Percentiles rank a stretch among this genome's conserved stretches.
phyloP scores from a whole-genome alignment of 64 coral and sea anemone species.

The Montipora cactus region DNA sequence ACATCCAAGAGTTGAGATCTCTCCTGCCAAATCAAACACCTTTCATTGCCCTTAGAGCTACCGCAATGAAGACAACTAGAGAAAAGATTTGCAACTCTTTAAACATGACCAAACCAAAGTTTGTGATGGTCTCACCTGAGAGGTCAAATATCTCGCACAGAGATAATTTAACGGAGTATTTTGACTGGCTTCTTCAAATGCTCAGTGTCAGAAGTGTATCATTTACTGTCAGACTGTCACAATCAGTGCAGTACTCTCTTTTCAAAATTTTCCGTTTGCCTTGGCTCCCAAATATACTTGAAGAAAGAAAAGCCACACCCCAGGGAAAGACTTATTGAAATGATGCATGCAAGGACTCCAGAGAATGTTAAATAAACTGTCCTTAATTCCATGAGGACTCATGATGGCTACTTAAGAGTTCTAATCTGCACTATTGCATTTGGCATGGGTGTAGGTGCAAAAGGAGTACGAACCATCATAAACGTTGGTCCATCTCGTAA shows the following conservation, averaged over 20 bases:
- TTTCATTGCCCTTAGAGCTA: neutral
- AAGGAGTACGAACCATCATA: neutral
- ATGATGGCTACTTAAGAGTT: neutral
- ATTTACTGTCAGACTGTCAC: slow-evolving; percentile 1
- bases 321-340: slow-evolving; percentile 12
- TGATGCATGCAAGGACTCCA: slow-evolving; percentile 46
- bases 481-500: neutral
- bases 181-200: neutral
- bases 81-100: neutral
- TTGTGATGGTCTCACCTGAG: neutral
- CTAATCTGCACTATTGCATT: slow-evolving; percentile 23
- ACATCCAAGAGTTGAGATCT: neutral
- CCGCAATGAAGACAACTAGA: neutral
- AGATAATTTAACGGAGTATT: neutral
- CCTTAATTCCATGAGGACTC: neutral
- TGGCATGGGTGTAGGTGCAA: slow-evolving; percentile 14
- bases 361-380: neutral
- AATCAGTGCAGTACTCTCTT: neutral
- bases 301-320: neutral
- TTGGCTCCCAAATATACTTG: neutral
- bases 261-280: neutral
- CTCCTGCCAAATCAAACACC: neutral
- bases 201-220: neutral
- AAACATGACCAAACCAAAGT: neutral
- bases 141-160: neutral